phyloP scores from a whole-genome alignment of 2,113 vertebrate species.

The Sula dactylatra region DNA sequence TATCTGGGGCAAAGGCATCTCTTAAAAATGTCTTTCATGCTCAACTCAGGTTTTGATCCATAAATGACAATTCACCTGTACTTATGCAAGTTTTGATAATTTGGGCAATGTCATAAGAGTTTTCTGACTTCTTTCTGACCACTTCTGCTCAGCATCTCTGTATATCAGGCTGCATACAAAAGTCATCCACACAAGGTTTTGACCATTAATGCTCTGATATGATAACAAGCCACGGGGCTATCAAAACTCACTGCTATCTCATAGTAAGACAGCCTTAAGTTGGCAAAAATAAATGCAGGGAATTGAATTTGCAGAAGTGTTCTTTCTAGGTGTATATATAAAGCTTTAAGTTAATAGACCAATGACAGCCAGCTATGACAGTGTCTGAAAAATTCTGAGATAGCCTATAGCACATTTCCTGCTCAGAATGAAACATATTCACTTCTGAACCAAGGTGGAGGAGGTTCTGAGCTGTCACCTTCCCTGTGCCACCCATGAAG shows the following conservation, averaged over 20 bases:
- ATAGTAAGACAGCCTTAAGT: background rate
- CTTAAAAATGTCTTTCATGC: background rate
- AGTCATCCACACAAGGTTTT: background rate
- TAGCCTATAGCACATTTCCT: background rate
- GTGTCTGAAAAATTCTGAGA: background rate
- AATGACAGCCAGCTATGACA: background rate
- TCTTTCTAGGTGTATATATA: background rate
- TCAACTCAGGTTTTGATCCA: background rate
- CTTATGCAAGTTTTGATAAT: background rate
- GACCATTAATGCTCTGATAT: background rate
- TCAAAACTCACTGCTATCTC: background rate
- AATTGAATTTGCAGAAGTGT: background rate
- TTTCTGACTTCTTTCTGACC: background rate
- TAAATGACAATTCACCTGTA: background rate
- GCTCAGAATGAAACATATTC: background rate
- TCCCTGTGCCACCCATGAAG: rapidly evolving
- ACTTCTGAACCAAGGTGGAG: background rate
- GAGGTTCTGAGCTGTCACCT: background rate
- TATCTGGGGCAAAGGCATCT: background rate
- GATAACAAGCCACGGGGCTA: background rate
- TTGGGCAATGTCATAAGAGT: background rate
- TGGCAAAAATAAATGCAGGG: background rate
- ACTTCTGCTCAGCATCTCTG: background rate
- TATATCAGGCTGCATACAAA: background rate
- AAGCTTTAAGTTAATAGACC: background rate